A percentile compares a stretch with the other conserved stretches of the same genome.
These are phyloP conservation scores for Euthynnus affinis DNA, from an alignment of 2,797 vertebrate species.

Conservation along the genomic window DNA sequence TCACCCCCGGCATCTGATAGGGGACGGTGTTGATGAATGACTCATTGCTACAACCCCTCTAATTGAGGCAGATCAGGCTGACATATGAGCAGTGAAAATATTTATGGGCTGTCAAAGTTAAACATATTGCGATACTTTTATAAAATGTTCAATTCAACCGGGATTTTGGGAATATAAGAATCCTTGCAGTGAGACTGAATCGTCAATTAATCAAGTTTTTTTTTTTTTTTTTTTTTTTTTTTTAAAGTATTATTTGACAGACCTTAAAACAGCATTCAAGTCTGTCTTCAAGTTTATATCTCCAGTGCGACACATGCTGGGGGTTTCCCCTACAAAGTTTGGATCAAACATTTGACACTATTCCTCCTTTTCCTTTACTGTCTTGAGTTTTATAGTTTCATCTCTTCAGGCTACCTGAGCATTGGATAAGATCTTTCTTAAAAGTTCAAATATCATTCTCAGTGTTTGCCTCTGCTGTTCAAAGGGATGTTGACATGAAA, in stretches of 20 bases:
- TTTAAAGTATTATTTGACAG: slow-evolving; percentile 1
- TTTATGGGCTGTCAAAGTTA: slow-evolving; percentile 58
- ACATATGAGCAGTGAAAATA: slow-evolving; percentile 63
- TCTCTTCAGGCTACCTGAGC: slow-evolving; percentile 32
- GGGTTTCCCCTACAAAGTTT: slow-evolving; percentile 12
- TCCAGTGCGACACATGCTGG: neutral
- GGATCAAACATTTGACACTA: slow-evolving; percentile 36
- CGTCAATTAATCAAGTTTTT: neutral
- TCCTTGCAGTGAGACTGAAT: neutral
- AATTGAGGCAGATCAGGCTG: slow-evolving; percentile 74
- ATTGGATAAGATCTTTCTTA: slow-evolving; percentile 60
- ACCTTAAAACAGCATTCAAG: neutral
- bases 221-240: too few relatives aligned
- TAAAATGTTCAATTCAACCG: slow-evolving; percentile 10
- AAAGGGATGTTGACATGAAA: slow-evolving; percentile 68
- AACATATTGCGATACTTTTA: slow-evolving; percentile 28
- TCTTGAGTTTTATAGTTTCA: slow-evolving; percentile 25
- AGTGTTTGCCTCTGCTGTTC: slow-evolving; percentile 66
- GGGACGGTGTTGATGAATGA: slow-evolving; percentile 78
- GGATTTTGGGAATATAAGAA: slow-evolving; percentile 1
- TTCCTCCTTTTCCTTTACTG: neutral
- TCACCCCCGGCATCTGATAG: slow-evolving; percentile 76
- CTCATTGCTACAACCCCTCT: slow-evolving; percentile 71
- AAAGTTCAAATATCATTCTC: slow-evolving; percentile 44
- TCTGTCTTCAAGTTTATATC: slow-evolving; percentile 20